Evolutionary conservation across 2,797 vertebrate species (phyloP).

Genomic region (Sebastes nivosus): DNA sequence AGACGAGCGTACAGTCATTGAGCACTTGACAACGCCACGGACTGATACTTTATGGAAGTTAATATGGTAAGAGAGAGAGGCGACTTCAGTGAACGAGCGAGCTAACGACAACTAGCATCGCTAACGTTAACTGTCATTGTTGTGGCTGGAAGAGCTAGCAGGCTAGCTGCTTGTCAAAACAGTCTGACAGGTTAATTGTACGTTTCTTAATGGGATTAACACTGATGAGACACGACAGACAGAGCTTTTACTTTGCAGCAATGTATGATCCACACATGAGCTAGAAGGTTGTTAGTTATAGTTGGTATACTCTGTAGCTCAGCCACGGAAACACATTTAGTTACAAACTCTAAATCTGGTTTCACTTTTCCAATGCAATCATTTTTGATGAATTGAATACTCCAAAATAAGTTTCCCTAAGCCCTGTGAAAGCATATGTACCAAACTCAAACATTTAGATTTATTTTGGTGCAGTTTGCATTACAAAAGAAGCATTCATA

Average conservation of each 20-base stretch:
- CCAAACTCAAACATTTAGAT: not conserved
- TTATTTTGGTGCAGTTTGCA: not conserved
- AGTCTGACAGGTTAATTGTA: not conserved
- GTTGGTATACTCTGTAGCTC: not conserved
- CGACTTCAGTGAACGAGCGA: slow-evolving; percentile 16
- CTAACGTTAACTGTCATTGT: slow-evolving; percentile 60
- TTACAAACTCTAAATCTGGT: not conserved
- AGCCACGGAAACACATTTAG: not conserved
- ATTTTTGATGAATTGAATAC: not conserved
- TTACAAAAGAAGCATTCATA: not conserved
- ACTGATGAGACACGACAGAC: too few relatives aligned
- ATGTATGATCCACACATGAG: not conserved
- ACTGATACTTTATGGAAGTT: slow-evolving; percentile 4
- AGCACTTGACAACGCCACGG: not conserved
- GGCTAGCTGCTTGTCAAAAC: slow-evolving; percentile 27
- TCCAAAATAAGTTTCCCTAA: not conserved
- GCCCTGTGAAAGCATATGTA: rapidly evolving
- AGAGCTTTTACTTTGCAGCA: not conserved
- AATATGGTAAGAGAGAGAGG: slow-evolving; percentile 57
- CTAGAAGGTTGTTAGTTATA: not conserved
- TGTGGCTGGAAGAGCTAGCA: slow-evolving; percentile 47
- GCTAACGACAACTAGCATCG: slow-evolving; percentile 58
- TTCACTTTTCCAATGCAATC: not conserved
- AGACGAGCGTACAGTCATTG: not conserved
- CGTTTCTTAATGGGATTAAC: not conserved